Evolutionary conservation across 1,140 invertebrate genomes (phyloP).

Genomic region (Vollenhovia emeryi): DNA sequence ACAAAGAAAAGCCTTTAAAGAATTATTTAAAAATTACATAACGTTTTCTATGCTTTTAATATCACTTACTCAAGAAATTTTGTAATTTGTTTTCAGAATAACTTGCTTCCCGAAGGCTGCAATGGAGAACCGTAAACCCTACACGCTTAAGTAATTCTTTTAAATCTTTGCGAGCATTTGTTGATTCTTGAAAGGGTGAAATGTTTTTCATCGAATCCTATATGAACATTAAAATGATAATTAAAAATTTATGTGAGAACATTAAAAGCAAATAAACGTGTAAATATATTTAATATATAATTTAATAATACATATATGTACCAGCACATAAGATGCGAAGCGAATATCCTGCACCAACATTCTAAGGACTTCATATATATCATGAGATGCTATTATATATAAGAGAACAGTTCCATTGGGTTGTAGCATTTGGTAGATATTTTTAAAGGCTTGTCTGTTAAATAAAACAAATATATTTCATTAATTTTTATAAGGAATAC

Average conservation of each 20-base stretch:
- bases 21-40: neutral
- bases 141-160: slow-evolving; percentile 3
- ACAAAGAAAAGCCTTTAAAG: too few species aligned
- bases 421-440: slow-evolving; percentile 17
- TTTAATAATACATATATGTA: neutral
- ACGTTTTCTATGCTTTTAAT: neutral
- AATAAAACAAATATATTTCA: neutral
- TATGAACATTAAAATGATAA: neutral
- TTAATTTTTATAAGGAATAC: too few species aligned
- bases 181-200: neutral
- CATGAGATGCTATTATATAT: neutral
- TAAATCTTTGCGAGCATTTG: neutral
- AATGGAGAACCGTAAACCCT: neutral
- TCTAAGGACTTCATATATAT: neutral
- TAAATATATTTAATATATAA: neutral
- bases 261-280: neutral
- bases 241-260: neutral
- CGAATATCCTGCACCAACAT: neutral
- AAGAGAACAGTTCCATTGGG: neutral
- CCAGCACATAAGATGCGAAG: neutral
- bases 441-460: neutral
- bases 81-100: neutral
- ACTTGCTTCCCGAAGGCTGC: neutral
- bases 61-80: neutral
- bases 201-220: neutral